These are phyloP conservation scores for Hipparchia semele DNA, from an alignment of 2,888 invertebrate species.

Conservation along the genomic window DNA sequence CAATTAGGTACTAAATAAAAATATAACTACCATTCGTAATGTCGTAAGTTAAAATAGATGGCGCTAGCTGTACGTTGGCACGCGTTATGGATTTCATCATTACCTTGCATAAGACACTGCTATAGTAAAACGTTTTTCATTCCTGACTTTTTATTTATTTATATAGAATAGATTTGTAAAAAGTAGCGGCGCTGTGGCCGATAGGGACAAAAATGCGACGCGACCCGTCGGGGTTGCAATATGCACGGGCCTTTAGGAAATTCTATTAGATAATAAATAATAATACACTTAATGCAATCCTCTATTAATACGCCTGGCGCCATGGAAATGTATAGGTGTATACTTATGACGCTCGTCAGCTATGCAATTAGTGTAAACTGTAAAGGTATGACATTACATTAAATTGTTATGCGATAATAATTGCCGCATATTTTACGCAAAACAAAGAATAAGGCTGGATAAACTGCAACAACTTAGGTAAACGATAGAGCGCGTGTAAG, in stretches of 20 bases:
- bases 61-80: too few species aligned
- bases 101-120: too few species aligned
- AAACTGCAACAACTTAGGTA: slow-evolving; percentile 1
- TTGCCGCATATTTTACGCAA: slow-evolving; percentile 11
- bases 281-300: background rate
- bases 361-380: slow-evolving; percentile 6
- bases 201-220: too few species aligned
- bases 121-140: too few species aligned
- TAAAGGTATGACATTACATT: background rate
- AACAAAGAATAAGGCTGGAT: slow-evolving; percentile 7
- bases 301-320: slow-evolving; percentile 10
- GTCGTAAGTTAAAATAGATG: too few species aligned
- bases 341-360: slow-evolving; percentile 7
- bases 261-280: background rate
- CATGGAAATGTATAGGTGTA: slow-evolving; percentile 1
- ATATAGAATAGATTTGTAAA: too few species aligned
- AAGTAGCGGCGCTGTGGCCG: too few species aligned
- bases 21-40: too few species aligned
- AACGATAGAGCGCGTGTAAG: background rate
- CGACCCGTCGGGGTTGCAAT: too few species aligned
- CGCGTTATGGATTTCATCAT: too few species aligned
- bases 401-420: slow-evolving; percentile 14
- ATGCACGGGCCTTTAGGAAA: background rate
- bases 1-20: too few species aligned
- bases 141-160: too few species aligned